Evolutionary conservation across 2,888 invertebrate species (phyloP).

Genomic region (Euzophera pinguis): DNA sequence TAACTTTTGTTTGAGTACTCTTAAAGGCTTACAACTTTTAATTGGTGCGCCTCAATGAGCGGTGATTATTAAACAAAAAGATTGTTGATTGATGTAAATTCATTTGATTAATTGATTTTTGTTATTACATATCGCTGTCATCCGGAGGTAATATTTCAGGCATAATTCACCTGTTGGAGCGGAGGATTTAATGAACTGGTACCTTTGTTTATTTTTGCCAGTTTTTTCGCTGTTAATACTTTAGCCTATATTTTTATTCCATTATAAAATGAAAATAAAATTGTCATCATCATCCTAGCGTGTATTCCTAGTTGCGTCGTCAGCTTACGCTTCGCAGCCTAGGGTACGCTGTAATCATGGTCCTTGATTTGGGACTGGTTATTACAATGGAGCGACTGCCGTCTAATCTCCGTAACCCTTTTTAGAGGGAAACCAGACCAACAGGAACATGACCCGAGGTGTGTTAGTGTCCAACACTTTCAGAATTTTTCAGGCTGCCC

Average conservation of each 20-base stretch:
- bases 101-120: conserved; percentile 22
- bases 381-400: too few species aligned
- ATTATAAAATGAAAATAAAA: background rate
- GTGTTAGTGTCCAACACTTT: too few species aligned
- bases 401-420: too few species aligned
- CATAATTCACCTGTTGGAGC: conserved; percentile 18
- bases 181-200: conserved; percentile 15
- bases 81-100: conserved; percentile 10
- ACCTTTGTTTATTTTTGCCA: conserved; percentile 1
- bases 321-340: too few species aligned
- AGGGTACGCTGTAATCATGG: too few species aligned
- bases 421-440: too few species aligned
- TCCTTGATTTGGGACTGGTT: too few species aligned
- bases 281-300: too few species aligned
- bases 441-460: too few species aligned
- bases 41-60: conserved; percentile 11
- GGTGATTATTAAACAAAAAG: background rate
- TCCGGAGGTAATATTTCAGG: conserved; percentile 19
- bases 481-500: too few species aligned
- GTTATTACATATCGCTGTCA: conserved; percentile 21
- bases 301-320: too few species aligned
- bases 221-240: background rate
- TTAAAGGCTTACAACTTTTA: conserved; percentile 15
- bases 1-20: background rate
- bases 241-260: background rate